Conservation (phyloP, 2,888 invertebrate genomes). For the Apodemia zela region DNA sequence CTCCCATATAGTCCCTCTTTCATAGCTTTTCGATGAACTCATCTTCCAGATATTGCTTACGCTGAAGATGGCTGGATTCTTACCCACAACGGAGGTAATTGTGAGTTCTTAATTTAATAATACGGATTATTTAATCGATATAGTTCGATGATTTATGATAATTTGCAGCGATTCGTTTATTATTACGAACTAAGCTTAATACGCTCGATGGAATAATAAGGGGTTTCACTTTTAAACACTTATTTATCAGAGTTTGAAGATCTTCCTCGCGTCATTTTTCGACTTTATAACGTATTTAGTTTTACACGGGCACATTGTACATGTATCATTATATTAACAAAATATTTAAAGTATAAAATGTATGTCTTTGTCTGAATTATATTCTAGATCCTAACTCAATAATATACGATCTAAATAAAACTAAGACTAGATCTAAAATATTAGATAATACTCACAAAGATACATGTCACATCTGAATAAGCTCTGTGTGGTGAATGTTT, state of each 20-base stretch:
- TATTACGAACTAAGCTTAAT: not conserved
- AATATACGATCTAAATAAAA: not conserved
- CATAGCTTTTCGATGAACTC: too few relatives aligned
- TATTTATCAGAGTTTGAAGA: not conserved
- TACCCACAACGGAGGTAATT: too few relatives aligned
- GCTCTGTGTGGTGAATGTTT: not conserved
- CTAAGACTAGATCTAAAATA: conserved; percentile 7
- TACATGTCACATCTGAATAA: not conserved
- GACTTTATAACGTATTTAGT: not conserved
- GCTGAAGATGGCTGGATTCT: too few relatives aligned
- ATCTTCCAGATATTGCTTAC: too few relatives aligned
- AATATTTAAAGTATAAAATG: not conserved
- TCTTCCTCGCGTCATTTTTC: not conserved
- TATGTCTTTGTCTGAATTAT: not conserved
- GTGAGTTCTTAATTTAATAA: too few relatives aligned
- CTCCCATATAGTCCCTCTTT: too few relatives aligned
- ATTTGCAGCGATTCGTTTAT: too few relatives aligned
- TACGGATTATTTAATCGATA: too few relatives aligned
- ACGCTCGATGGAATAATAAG: not conserved
- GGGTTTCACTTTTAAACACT: not conserved
- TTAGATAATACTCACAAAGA: conserved; percentile 5
- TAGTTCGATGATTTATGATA: too few relatives aligned
- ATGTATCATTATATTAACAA: not conserved
- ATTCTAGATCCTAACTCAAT: not conserved
- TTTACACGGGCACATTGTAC: not conserved